Evolutionary conservation across 2,113 vertebrate genomes (phyloP).

Genomic region (Larimichthys crocea): DNA sequence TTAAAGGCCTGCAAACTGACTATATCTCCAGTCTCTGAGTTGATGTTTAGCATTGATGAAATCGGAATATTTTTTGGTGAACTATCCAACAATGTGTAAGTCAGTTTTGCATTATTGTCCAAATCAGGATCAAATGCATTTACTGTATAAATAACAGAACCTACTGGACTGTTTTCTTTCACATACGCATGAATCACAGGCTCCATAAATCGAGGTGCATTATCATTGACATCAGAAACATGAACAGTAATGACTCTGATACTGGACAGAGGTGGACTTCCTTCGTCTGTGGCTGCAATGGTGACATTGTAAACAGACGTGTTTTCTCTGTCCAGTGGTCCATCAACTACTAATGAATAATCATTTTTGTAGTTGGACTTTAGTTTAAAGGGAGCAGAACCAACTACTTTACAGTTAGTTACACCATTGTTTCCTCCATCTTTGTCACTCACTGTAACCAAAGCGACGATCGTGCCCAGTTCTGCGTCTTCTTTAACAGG

Average conservation of each 20-base stretch:
- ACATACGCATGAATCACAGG: constrained; percentile 81
- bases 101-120: constrained; percentile 83
- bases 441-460: constrained; percentile 86
- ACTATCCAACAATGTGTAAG: constrained; percentile 81
- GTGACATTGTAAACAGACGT: constrained; percentile 84
- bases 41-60: constrained; percentile 83
- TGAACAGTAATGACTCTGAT: constrained; percentile 79
- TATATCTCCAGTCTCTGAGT: constrained; percentile 43
- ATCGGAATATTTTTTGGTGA: constrained; percentile 70
- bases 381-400: constrained; percentile 57
- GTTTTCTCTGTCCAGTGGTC: constrained; percentile 87
- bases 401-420: constrained; percentile 54
- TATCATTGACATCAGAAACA: constrained; percentile 91
- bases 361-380: constrained; percentile 88
- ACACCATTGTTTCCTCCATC: constrained; percentile 79
- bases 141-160: constrained; percentile 80
- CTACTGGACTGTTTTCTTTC: constrained; percentile 87
- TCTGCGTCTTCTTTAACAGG: constrained; percentile 85
- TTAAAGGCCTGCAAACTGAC: constrained; percentile 45
- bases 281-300: constrained; percentile 86
- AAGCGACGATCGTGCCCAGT: constrained; percentile 86
- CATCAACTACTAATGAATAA: constrained; percentile 87
- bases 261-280: constrained; percentile 84
- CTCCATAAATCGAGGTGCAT: constrained; percentile 84
- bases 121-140: constrained; percentile 85